phyloP scores from a whole-genome alignment of 2,113 vertebrate genomes.

The Redunca redunca region DNA sequence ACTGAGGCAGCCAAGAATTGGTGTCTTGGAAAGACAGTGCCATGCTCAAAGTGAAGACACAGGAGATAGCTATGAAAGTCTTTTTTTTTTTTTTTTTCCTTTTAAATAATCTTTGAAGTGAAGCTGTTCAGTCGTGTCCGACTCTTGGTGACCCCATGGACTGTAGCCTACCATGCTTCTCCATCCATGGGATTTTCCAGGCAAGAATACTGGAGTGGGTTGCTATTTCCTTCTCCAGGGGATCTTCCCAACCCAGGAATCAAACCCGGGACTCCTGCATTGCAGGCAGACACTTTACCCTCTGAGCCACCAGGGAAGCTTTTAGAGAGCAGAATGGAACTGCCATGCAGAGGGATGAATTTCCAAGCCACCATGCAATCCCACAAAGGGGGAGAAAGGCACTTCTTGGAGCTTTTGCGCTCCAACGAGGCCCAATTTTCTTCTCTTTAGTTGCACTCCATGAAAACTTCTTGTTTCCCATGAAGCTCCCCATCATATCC shows the following conservation, averaged over 20 bases:
- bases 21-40: background rate
- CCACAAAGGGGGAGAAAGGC: background rate
- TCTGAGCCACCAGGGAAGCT: no score
- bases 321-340: background rate
- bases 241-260: no score
- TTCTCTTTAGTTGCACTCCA: background rate
- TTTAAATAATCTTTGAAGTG: background rate
- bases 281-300: no score
- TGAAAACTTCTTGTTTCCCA: background rate
- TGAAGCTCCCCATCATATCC: background rate
- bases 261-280: no score
- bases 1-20: background rate
- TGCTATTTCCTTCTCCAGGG: no score
- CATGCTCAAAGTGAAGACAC: background rate
- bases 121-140: no score
- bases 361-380: background rate
- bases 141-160: no score
- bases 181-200: no score
- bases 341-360: background rate
- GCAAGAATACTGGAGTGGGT: no score
- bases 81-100: background rate
- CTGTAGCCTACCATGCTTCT: no score
- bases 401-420: background rate
- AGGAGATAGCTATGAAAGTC: background rate
- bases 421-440: background rate